Conservation (phyloP, 2,888 invertebrate genomes). For the Sminthurides aquaticus region DNA sequence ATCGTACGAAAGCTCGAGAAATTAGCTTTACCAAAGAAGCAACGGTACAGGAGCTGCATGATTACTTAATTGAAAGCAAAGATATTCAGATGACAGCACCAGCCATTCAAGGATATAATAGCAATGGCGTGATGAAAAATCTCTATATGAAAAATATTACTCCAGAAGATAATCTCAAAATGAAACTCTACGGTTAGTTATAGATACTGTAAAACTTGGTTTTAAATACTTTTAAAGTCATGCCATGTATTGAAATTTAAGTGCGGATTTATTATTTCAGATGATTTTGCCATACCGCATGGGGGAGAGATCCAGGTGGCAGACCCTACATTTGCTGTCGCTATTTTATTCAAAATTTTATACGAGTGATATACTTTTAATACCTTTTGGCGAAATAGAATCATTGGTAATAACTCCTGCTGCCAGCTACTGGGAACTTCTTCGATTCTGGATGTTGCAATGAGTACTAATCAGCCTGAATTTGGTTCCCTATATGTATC, state of each 20-base stretch:
- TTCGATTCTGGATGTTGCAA: no score
- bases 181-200: constrained; percentile 59
- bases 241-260: background rate
- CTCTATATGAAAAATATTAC: constrained; percentile 89
- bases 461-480: no score
- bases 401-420: no score
- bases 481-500: no score
- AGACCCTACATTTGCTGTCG: constrained; percentile 80
- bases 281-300: constrained; percentile 68
- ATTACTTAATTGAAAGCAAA: constrained; percentile 65
- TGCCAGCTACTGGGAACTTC: no score
- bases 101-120: constrained; percentile 66
- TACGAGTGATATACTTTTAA: constrained; percentile 10
- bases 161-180: constrained; percentile 87
- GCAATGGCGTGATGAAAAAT: constrained; percentile 79
- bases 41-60: constrained; percentile 72
- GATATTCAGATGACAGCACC: constrained; percentile 88
- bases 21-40: constrained; percentile 47
- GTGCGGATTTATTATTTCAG: no score
- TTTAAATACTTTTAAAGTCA: background rate
- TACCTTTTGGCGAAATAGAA: no score
- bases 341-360: constrained; percentile 59
- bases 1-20: constrained; percentile 52
- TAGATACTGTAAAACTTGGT: no score
- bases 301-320: constrained; percentile 84